A percentile compares a stretch with the other conserved stretches of the same genome.
Conservation (phyloP, 2,797 vertebrate species). For the Trachops cirrhosus region DNA sequence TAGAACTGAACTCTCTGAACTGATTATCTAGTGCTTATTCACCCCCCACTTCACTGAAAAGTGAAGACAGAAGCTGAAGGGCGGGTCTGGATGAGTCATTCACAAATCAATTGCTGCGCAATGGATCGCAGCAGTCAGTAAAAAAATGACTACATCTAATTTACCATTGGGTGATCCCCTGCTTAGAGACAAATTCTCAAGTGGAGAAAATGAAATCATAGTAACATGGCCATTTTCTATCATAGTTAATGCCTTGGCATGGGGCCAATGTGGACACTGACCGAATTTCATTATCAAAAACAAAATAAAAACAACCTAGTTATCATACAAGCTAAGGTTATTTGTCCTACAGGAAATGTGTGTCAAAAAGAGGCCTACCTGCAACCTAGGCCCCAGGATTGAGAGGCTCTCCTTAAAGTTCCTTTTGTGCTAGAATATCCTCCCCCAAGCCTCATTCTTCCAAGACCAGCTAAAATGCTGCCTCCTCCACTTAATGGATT, state of each 20-base stretch:
- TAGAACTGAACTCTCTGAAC: neutral
- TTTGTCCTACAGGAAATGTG: neutral
- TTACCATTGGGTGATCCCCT: neutral
- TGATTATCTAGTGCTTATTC: neutral
- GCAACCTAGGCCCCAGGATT: neutral
- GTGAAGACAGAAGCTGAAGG: neutral
- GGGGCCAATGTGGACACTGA: neutral
- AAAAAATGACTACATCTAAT: neutral
- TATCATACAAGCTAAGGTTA: neutral
- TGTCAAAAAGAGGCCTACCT: neutral
- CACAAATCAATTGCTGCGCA: neutral
- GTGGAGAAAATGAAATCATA: neutral
- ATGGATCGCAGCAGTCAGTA: neutral
- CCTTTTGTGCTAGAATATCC: neutral
- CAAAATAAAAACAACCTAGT: neutral
- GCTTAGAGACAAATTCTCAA: constrained; percentile 20
- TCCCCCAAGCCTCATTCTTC: neutral
- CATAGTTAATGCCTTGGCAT: neutral
- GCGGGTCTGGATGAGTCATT: neutral
- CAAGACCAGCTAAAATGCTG: neutral
- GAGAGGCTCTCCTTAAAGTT: neutral
- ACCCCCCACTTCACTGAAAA: constrained; percentile 13
- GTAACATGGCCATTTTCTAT: neutral
- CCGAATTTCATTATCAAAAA: neutral
- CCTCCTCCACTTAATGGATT: neutral